phyloP scores from a whole-genome alignment of 2,797 vertebrate species.

The Megalops cyprinoides region DNA sequence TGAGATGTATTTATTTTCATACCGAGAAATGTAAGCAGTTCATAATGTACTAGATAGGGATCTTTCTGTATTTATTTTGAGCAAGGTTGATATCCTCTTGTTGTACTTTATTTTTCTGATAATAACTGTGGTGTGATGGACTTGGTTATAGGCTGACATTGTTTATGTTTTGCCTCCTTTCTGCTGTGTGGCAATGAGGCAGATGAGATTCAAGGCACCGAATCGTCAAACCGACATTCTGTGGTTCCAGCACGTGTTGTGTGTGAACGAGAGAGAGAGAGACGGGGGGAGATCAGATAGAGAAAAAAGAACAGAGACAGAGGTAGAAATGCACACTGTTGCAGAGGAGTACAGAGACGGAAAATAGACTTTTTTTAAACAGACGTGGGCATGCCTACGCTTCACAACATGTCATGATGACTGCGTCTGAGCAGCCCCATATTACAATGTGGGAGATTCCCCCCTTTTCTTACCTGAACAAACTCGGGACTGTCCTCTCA shows the following conservation, averaged over 20 bases:
- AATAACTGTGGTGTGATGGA: neutral
- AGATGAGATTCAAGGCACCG: neutral
- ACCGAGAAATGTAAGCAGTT: too few species aligned
- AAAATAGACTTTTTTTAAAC: neutral
- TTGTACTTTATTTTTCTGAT: too few species aligned
- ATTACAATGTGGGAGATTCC: constrained; percentile 1
- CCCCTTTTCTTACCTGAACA: neutral
- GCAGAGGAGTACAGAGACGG: neutral
- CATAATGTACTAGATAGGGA: too few species aligned
- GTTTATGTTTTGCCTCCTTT: neutral
- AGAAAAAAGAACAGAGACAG: neutral
- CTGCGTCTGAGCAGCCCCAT: neutral
- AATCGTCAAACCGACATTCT: neutral
- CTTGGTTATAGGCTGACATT: neutral
- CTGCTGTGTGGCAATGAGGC: neutral
- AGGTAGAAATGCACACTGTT: neutral
- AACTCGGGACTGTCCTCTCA: too few species aligned
- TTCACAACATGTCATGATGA: neutral
- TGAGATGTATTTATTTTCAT: too few species aligned
- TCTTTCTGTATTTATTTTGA: too few species aligned
- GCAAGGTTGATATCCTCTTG: too few species aligned
- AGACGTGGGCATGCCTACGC: neutral
- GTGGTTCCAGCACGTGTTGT: neutral
- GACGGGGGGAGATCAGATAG: neutral
- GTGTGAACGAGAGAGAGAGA: neutral